These are phyloP conservation scores for Calliopum simillimum DNA, from an alignment of 2,888 invertebrate species.

Conservation along the genomic window DNA sequence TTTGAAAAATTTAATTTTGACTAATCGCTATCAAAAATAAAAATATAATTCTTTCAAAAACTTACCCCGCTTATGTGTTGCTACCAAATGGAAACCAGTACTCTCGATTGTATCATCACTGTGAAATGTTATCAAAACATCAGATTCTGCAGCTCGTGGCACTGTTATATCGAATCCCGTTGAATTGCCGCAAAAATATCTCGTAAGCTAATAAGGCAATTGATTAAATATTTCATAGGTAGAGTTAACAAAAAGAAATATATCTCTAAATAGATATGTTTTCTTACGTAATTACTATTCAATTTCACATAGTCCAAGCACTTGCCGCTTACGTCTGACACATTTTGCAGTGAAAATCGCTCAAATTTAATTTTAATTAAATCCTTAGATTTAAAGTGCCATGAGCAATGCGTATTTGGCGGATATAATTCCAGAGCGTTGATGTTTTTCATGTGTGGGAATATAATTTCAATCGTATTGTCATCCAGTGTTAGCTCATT, in stretches of 20 bases:
- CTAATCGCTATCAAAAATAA: too few species aligned
- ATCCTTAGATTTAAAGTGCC: conserved; percentile 66
- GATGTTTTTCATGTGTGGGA: conserved; percentile 34
- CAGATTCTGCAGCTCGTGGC: not conserved
- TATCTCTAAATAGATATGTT: too few species aligned
- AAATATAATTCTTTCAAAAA: not conserved
- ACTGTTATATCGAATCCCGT: conserved; percentile 40
- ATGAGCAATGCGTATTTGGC: conserved; percentile 71
- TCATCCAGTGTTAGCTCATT: conserved; percentile 62
- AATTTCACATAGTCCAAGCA: conserved; percentile 58
- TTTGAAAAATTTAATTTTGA: too few species aligned
- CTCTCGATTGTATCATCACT: conserved; percentile 47
- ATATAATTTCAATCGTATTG: conserved; percentile 53
- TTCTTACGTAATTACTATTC: conserved; percentile 45
- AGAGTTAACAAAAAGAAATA: too few species aligned
- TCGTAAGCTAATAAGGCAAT: not conserved
- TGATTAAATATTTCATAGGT: too few species aligned
- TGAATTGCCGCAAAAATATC: conserved; percentile 46
- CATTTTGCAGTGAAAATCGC: conserved; percentile 69
- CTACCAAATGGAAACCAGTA: conserved; percentile 57
- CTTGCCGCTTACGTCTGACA: conserved; percentile 58
- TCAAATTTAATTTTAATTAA: conserved; percentile 69
- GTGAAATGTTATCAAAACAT: conserved; percentile 54
- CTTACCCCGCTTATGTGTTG: conserved; percentile 70
- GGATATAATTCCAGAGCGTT: conserved; percentile 65